phyloP scores from a whole-genome alignment of 2,797 vertebrate species.

The Periophthalmus magnuspinnatus region DNA sequence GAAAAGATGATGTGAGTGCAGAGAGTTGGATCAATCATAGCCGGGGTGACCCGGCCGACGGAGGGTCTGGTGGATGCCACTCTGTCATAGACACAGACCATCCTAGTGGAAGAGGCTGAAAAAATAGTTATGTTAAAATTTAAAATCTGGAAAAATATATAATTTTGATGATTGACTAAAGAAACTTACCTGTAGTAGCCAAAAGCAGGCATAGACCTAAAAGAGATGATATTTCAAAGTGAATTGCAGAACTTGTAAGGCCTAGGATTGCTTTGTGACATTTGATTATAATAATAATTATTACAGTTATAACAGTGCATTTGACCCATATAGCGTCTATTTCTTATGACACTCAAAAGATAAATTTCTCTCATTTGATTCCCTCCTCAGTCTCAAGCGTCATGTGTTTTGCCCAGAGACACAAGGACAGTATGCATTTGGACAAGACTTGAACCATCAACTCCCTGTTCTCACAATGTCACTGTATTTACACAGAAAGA shows the following conservation, averaged over 20 bases:
- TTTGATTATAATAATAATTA: not conserved
- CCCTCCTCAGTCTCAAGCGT: too few relatives aligned
- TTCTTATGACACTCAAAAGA: too few relatives aligned
- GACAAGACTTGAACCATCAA: too few relatives aligned
- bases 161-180: not conserved
- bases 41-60: constrained; percentile 57
- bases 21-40: constrained; percentile 72
- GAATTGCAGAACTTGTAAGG: not conserved
- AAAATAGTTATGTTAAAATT: not conserved
- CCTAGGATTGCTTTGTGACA: not conserved
- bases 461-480: too few relatives aligned
- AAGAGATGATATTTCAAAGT: constrained; percentile 9
- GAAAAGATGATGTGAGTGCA: constrained; percentile 82
- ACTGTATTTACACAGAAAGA: not conserved
- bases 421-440: too few relatives aligned
- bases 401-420: too few relatives aligned
- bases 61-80: constrained; percentile 60
- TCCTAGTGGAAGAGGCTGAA: constrained; percentile 63
- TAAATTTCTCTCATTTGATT: too few relatives aligned
- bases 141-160: not conserved
- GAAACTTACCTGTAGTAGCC: constrained; percentile 33
- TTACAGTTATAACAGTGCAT: too few relatives aligned
- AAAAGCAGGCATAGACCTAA: constrained; percentile 47
- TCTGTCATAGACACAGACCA: constrained; percentile 81
- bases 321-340: too few relatives aligned